These are phyloP conservation scores for Odontesthes bonariensis DNA, from an alignment of 2,113 vertebrate species.

Conservation along the genomic window DNA sequence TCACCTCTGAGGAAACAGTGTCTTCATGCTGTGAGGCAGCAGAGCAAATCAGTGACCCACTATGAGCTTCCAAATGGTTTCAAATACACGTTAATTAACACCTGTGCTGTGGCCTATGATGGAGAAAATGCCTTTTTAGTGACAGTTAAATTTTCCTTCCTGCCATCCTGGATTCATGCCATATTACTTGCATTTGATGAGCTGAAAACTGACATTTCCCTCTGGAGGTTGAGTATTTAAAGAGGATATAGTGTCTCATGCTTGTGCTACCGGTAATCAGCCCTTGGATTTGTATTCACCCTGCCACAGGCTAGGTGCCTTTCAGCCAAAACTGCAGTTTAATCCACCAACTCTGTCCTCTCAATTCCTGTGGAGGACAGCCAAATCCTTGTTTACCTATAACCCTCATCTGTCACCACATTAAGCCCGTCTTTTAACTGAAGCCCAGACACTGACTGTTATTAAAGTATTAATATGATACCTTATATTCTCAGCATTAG, in stretches of 20 bases:
- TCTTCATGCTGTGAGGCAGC: constrained; percentile 46
- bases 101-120: constrained; percentile 22
- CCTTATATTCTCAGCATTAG: constrained; percentile 66
- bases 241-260: constrained; percentile 18
- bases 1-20: constrained; percentile 58
- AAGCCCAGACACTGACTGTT: constrained; percentile 59
- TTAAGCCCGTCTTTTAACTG: constrained; percentile 71
- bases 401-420: constrained; percentile 71
- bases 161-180: constrained; percentile 6
- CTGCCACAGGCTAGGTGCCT: constrained; percentile 49
- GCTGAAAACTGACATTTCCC: constrained; percentile 30
- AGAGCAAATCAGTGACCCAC: constrained; percentile 39
- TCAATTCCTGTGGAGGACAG: constrained; percentile 64
- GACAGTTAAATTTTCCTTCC: background rate
- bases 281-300: constrained; percentile 51
- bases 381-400: constrained; percentile 75
- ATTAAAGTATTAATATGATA: constrained; percentile 79
- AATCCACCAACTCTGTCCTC: constrained; percentile 74
- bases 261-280: constrained; percentile 36
- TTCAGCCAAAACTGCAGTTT: constrained; percentile 65
- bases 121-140: constrained; percentile 2
- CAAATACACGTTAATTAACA: constrained; percentile 53
- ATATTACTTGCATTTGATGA: background rate
- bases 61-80: constrained; percentile 29
- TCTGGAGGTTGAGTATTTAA: constrained; percentile 32